Evolutionary conservation across 2,888 invertebrate species (phyloP), one percentile per base, ranked within the genome.

Genomic region (Aleiodes alternator): DNA sequence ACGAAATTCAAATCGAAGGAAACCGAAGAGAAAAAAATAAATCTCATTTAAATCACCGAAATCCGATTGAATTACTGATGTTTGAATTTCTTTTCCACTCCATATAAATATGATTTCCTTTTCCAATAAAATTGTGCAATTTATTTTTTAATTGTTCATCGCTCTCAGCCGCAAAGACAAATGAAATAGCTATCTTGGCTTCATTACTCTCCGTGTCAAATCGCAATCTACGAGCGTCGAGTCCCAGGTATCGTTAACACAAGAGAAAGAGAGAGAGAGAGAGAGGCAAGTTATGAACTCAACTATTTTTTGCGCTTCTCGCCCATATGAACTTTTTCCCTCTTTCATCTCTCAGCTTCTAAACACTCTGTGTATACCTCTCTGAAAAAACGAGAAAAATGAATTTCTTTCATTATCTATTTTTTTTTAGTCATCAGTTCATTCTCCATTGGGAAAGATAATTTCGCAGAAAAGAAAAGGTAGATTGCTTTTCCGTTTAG

Each of bases 191-290:
- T 82, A 81, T 83, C 83, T 84, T 81, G 82, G 87, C 85, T 89
- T 88, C 87, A 88, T 89, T 89, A 89, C 86, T 43, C 85, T 79
- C 87, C 88, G 87, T 89, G 83, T 85, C 88, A 85, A 89, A 89
- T 89, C 86, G 88, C 87, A 87, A 88, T 89, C 87, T 87, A 86
- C 87, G 84, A 85, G 86, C 85, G 86, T 87, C 86, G 87, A 87
- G 87, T 75, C 68, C 70, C 84, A 84, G 85, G 85, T 87, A 89
- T 87, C 87, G 86, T 88, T 87, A 87, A 86, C 51, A 50, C 51
- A 8, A 31, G 50, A 50, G 29, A 51, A 68, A 16, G 53, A 53
- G 53, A 53, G 8, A 34, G 34, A 34, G 6, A 34, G 34, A 34
- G 34, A 34, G 34, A 34, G 34, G 68, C 81, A 86, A 87, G 87